Percentiles rank a stretch among this genome's conserved stretches.
phyloP scores from a whole-genome alignment of 2,113 vertebrate species.

The Bombycilla garrulus region DNA sequence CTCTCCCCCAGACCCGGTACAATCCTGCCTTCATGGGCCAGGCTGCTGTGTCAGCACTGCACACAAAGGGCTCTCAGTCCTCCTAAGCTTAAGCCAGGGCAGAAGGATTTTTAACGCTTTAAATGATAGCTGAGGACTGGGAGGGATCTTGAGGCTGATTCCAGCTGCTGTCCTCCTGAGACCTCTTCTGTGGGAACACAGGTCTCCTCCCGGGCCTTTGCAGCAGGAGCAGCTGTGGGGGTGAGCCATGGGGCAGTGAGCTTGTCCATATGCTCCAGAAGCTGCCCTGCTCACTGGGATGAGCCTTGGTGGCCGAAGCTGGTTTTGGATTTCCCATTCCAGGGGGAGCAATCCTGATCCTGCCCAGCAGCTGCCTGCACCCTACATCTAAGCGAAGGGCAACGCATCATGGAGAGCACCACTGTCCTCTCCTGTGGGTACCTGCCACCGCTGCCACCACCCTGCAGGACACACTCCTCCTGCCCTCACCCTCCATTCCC shows the following conservation, averaged over 20 bases:
- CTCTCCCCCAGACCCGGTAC: background rate
- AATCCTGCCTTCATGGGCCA: background rate
- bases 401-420: background rate
- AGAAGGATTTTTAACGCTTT: slow-evolving; percentile 20
- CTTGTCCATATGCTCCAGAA: background rate
- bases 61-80: slow-evolving; percentile 50
- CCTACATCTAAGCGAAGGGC: rapidly evolving
- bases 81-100: background rate
- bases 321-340: background rate
- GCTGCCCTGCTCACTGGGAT: too few species aligned
- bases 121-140: background rate
- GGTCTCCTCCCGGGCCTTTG: background rate
- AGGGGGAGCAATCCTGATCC: background rate
- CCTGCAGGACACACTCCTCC: rapidly evolving
- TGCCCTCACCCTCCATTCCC: background rate
- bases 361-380: background rate
- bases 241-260: background rate
- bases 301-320: rapidly evolving
- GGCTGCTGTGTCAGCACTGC: slow-evolving; percentile 5
- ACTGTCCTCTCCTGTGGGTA: background rate
- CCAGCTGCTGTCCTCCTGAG: background rate
- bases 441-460: background rate
- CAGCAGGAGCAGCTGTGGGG: background rate
- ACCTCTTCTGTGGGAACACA: background rate
- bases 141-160: background rate